Evolutionary conservation across 2,113 vertebrate species (phyloP).

Genomic region (Gambusia affinis): DNA sequence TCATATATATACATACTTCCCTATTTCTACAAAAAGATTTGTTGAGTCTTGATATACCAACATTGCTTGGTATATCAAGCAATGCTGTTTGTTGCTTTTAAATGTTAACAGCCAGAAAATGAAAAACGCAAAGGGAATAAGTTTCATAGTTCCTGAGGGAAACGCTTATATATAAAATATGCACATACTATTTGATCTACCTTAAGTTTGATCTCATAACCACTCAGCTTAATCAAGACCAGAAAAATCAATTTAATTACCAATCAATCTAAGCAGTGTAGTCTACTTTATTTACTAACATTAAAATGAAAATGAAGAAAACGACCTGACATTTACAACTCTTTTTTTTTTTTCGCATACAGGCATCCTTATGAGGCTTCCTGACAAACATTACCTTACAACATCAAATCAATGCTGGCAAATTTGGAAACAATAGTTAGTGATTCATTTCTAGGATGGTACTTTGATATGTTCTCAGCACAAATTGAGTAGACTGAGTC

Average conservation of each 20-base stretch:
- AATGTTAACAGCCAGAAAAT: constrained; percentile 19
- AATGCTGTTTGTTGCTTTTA: background rate
- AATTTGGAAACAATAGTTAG: background rate
- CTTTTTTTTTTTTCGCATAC: background rate
- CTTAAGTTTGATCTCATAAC: constrained; percentile 11
- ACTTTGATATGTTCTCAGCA: constrained; percentile 1
- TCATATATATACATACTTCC: constrained; percentile 12
- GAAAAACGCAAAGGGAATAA: background rate
- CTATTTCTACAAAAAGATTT: constrained; percentile 5
- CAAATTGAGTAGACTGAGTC: too few species aligned
- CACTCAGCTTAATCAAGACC: constrained; percentile 11
- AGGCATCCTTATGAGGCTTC: background rate
- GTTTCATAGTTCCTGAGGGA: constrained; percentile 8
- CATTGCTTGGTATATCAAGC: background rate
- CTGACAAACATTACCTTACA: background rate
- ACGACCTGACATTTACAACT: constrained; percentile 32
- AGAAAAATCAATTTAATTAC: constrained; percentile 28
- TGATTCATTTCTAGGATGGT: constrained; percentile 5
- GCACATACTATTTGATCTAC: constrained; percentile 24
- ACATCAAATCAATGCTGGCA: background rate
- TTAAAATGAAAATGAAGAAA: constrained; percentile 7
- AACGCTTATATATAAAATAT: constrained; percentile 5
- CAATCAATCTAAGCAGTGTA: background rate
- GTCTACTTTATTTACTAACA: constrained; percentile 8
- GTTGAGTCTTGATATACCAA: constrained; percentile 20